These are phyloP conservation scores for Gallinago jamesoni DNA, from an alignment of 2,113 vertebrate genomes.

Conservation along the genomic window DNA sequence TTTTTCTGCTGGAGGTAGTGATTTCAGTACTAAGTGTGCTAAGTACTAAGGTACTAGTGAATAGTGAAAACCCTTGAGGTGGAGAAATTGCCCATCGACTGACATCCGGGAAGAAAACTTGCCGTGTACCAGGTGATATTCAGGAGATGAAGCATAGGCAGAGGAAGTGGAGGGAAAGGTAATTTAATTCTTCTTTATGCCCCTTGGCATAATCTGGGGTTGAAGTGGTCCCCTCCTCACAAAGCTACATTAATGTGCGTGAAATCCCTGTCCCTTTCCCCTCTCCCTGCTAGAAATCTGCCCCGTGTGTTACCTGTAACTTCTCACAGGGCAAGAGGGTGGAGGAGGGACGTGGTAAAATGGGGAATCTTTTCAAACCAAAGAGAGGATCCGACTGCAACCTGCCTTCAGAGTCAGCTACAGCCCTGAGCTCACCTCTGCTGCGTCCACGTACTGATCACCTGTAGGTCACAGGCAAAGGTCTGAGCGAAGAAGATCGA, in stretches of 20 bases:
- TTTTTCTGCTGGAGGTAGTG: not conserved
- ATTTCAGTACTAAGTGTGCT: not conserved
- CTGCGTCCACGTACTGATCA: rapidly evolving
- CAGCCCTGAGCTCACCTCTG: not conserved
- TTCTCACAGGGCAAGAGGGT: not conserved
- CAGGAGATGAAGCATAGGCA: not conserved
- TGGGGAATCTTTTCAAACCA: not conserved
- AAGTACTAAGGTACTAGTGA: not conserved
- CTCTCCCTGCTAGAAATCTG: not conserved
- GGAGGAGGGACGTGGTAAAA: not conserved
- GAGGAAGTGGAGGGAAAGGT: not conserved
- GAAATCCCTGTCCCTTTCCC: not conserved
- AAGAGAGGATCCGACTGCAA: rapidly evolving
- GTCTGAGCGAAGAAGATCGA: not conserved
- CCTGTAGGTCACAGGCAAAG: not conserved
- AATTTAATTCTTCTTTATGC: not conserved
- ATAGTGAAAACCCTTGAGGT: not conserved
- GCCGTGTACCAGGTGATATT: not conserved
- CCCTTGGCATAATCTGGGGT: not conserved
- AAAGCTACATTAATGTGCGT: not conserved
- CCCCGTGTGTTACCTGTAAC: not conserved
- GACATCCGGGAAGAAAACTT: not conserved
- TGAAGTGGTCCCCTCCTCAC: not conserved
- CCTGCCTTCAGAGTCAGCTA: not conserved
- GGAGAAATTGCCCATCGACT: not conserved